These are phyloP conservation scores for Poecilobothrus nobilitatus DNA, from an alignment of 2,888 invertebrate genomes.

Conservation along the genomic window DNA sequence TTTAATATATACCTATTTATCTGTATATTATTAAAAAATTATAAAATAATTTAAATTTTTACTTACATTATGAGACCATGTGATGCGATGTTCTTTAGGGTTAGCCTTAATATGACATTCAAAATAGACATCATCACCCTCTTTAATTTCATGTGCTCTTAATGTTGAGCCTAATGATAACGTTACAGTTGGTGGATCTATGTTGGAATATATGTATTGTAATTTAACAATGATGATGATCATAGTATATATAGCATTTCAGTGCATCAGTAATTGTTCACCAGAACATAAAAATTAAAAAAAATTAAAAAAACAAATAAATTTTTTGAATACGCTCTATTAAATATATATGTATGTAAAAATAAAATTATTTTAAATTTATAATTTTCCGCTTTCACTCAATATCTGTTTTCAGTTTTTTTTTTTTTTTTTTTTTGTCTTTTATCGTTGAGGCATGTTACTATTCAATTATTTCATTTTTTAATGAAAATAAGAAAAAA, in stretches of 20 bases:
- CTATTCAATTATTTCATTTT: neutral
- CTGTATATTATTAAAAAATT: conserved; percentile 12
- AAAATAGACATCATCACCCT: too few relatives aligned
- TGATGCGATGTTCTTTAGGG: conserved; percentile 65
- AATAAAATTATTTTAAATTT: conserved; percentile 17
- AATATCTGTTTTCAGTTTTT: conserved; percentile 14
- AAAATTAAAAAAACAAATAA: neutral
- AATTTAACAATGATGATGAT: too few relatives aligned
- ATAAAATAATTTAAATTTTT: conserved; percentile 25
- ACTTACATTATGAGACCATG: conserved; percentile 71
- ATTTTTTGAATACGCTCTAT: neutral
- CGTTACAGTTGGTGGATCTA: conserved; percentile 67
- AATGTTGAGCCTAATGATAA: conserved; percentile 65
- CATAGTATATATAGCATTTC: too few relatives aligned
- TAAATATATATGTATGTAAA: too few relatives aligned
- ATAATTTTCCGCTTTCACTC: conserved; percentile 14
- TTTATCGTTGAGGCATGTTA: neutral
- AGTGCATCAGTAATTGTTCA: too few relatives aligned
- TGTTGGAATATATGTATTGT: neutral
- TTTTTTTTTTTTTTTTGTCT: neutral
- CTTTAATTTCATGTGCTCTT: conserved; percentile 67
- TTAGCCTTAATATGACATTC: conserved; percentile 68
- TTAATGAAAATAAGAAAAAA: too few relatives aligned
- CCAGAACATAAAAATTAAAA: too few relatives aligned
- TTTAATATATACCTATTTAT: neutral